Evolutionary conservation across 2,888 invertebrate genomes (phyloP).

Genomic region (Monochamus alternatus): DNA sequence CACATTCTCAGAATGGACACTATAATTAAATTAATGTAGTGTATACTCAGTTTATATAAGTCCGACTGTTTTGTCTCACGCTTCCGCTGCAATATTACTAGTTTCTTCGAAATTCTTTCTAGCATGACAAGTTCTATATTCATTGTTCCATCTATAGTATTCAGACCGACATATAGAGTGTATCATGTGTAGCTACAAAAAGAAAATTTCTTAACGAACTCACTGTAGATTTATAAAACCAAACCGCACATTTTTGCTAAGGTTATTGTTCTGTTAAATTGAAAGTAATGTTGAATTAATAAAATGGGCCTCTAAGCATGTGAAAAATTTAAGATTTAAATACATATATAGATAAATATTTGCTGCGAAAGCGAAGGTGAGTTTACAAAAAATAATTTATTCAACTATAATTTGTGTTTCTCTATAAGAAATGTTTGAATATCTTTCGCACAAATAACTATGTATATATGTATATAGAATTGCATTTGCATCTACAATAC

Average conservation of each 20-base stretch:
- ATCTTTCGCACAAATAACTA: conserved; percentile 23
- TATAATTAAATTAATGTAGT: conserved; percentile 62
- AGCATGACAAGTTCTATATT: conserved; percentile 50
- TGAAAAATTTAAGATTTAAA: background rate
- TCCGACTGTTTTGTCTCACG: conserved; percentile 39
- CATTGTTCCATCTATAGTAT: conserved; percentile 44
- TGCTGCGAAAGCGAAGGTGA: conserved; percentile 14
- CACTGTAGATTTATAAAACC: conserved; percentile 36
- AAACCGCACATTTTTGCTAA: conserved; percentile 3
- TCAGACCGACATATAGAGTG: conserved; percentile 6
- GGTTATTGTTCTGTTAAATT: conserved; percentile 11
- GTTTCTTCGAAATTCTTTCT: conserved; percentile 50
- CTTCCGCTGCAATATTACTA: conserved; percentile 44
- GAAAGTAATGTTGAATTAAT: too few species aligned
- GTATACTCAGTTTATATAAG: conserved; percentile 50
- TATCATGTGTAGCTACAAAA: background rate
- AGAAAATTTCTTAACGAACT: too few species aligned
- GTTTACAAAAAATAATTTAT: conserved; percentile 16
- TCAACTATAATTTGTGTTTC: conserved; percentile 4
- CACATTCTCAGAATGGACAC: conserved; percentile 56
- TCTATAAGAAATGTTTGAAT: conserved; percentile 18
- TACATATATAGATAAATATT: background rate
- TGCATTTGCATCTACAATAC: conserved; percentile 49
- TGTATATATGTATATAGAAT: conserved; percentile 38
- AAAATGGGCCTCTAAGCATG: too few species aligned